phyloP scores from a whole-genome alignment of 2,113 vertebrate species.

The Notiomystis cincta region DNA sequence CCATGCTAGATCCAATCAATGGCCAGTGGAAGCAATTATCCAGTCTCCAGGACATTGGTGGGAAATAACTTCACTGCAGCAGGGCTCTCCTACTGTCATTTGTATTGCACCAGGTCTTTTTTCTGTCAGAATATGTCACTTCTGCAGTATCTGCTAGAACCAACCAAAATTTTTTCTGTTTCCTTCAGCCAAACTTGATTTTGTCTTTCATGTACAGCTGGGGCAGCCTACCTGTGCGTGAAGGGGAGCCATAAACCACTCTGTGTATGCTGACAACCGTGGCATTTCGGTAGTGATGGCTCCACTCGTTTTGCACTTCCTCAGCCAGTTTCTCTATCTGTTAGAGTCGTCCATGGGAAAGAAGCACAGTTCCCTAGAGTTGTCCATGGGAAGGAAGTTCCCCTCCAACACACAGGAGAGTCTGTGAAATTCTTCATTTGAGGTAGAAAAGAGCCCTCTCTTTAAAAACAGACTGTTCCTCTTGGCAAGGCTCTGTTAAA shows the following conservation, averaged over 20 bases:
- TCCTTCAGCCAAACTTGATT: background rate
- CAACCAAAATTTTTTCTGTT: background rate
- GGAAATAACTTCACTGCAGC: background rate
- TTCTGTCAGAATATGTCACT: background rate
- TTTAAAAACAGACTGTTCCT: background rate
- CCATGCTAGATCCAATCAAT: background rate
- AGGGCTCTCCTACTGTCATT: background rate
- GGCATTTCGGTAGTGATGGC: background rate
- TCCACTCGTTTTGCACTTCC: background rate
- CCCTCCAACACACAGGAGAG: rapidly evolving
- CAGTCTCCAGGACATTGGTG: background rate
- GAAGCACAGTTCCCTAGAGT: background rate
- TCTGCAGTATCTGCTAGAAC: background rate
- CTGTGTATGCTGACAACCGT: background rate
- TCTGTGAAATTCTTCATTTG: background rate
- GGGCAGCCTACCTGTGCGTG: rapidly evolving
- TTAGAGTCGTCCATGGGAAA: background rate
- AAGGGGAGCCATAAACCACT: background rate
- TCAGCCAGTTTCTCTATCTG: background rate
- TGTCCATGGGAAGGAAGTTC: background rate
- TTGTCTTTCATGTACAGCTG: background rate
- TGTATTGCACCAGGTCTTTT: background rate
- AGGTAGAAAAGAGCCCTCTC: background rate
- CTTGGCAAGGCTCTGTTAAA: background rate
- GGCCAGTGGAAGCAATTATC: background rate